Base-by-base conservation (phyloP, 2,113 vertebrate species). In the Tragelaphus scriptus region DNA sequence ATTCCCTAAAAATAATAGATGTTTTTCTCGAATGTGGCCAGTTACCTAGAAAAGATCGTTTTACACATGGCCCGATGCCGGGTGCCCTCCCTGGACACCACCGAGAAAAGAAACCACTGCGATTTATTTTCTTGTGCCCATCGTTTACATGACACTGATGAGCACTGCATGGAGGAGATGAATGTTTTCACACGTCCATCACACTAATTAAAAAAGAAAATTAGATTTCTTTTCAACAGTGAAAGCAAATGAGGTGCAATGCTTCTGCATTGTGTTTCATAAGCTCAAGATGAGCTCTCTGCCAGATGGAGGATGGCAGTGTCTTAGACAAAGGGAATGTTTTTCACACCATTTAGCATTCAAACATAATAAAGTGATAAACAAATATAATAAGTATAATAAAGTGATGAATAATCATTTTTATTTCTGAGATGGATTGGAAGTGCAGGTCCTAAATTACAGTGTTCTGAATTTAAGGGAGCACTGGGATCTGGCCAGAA, bases 201-300 rank as follows among this genome's bases (percentile, higher is more conserved):
- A 55, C 17, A 8, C 75, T 95, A 90, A 96, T 96, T 93, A 71
- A 87, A 97, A 80, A 87, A 91, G 87, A 85, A 96, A 96, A 96
- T 96, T 71, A 28, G 79, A 53, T 85, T 85, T 97, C 71, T 87
- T 95, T 95, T 84, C 61, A 89, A 61, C 49, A 71, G 32, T 13
- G 51, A 96, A 91, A 87, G 56, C 82, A 95, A 95, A 92, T 68
- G 59, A 97, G 87, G 88, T 79, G n/a, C 56, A 47, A 28, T 91
- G 71, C 92, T 75, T 94, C 56, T 87, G 4, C 30, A 8, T 28
- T 47, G 44, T 85, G 16, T 75, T 85, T 63, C 40, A 17, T 58
- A 58, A 71, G 56, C 92, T 85, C 36, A 40, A 84, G 87, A 94
- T 15, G 8, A 94, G 32, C 36, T 61, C 56, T 82, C 55, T 61